Evolutionary conservation across 2,797 vertebrate species (phyloP).

Genomic region (Delichon dasypus): DNA sequence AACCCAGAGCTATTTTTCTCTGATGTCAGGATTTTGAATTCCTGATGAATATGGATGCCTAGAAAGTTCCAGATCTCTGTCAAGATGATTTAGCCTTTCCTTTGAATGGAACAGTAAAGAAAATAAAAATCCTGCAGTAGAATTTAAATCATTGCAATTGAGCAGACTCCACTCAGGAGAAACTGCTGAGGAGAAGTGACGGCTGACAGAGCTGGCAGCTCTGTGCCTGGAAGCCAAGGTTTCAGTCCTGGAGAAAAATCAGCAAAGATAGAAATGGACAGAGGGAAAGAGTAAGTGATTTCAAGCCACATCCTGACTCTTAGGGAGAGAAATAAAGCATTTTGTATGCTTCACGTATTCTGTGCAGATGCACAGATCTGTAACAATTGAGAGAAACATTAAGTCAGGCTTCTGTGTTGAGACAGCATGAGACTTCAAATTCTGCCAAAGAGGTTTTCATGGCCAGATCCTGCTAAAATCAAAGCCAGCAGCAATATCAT

Average conservation of each 20-base stretch:
- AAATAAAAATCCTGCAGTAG: slow-evolving; percentile 39
- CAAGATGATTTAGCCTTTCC: slow-evolving; percentile 48
- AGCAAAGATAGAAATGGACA: slow-evolving; percentile 6
- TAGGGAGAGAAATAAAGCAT: not conserved
- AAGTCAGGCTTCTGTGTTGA: not conserved
- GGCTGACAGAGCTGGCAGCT: slow-evolving; percentile 55
- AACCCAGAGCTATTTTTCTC: slow-evolving; percentile 5
- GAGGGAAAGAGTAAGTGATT: slow-evolving; percentile 7
- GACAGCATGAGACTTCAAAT: not conserved
- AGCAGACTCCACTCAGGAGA: slow-evolving; percentile 1
- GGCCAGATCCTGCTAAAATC: not conserved
- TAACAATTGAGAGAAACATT: not conserved
- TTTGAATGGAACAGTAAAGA: slow-evolving; percentile 29
- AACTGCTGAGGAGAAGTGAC: slow-evolving; percentile 31
- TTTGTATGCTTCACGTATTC: not conserved
- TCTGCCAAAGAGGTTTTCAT: not conserved
- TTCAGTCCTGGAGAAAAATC: slow-evolving; percentile 32
- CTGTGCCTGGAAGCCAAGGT: not conserved
- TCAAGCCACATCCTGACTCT: not conserved
- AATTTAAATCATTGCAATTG: slow-evolving; percentile 61
- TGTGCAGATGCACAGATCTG: not conserved
- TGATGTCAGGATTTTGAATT: slow-evolving; percentile 39
- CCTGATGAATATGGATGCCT: slow-evolving; percentile 41
- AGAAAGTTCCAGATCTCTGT: slow-evolving; percentile 62
- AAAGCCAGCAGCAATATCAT: not conserved